Conservation (phyloP, 2,797 vertebrate species). For the Salmo trutta region DNA sequence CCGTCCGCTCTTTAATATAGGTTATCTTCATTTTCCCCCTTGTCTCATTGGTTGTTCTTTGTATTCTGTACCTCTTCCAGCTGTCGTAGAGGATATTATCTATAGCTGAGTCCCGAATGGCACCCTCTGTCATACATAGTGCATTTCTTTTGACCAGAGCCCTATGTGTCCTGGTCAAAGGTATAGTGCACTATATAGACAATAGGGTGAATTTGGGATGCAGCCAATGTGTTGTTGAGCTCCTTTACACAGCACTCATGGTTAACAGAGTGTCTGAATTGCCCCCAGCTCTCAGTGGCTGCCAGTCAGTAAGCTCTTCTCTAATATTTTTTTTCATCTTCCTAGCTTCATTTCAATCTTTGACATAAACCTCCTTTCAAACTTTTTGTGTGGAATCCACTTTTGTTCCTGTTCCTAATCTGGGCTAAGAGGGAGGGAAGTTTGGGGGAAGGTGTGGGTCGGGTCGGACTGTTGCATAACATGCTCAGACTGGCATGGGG, state of each 20-base stretch:
- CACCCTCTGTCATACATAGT: not conserved
- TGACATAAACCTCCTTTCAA: conserved; percentile 19
- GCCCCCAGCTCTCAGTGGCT: not conserved
- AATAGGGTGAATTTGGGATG: not conserved
- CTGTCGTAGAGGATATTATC: conserved; percentile 18
- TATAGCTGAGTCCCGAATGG: not conserved
- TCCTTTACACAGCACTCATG: not conserved
- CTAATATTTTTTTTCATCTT: conserved; percentile 21
- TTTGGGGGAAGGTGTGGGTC: conserved; percentile 21
- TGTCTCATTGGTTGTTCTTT: conserved; percentile 51
- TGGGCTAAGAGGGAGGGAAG: conserved; percentile 33
- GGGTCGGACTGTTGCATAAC: conserved; percentile 47
- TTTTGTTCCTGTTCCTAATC: conserved; percentile 40
- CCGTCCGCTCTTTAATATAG: conserved; percentile 35
- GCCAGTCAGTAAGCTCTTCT: conserved; percentile 12
- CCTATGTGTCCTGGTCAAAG: not conserved
- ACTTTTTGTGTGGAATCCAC: conserved; percentile 37
- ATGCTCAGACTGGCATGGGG: conserved; percentile 20
- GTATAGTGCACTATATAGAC: not conserved
- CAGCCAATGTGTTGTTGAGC: not conserved
- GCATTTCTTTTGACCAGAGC: not conserved
- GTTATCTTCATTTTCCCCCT: conserved; percentile 42
- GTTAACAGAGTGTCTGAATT: not conserved
- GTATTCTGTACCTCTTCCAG: conserved; percentile 53
- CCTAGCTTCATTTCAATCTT: conserved; percentile 23